phyloP scores from a whole-genome alignment of 2,888 invertebrate genomes.

The Cartodere bifasciata region DNA sequence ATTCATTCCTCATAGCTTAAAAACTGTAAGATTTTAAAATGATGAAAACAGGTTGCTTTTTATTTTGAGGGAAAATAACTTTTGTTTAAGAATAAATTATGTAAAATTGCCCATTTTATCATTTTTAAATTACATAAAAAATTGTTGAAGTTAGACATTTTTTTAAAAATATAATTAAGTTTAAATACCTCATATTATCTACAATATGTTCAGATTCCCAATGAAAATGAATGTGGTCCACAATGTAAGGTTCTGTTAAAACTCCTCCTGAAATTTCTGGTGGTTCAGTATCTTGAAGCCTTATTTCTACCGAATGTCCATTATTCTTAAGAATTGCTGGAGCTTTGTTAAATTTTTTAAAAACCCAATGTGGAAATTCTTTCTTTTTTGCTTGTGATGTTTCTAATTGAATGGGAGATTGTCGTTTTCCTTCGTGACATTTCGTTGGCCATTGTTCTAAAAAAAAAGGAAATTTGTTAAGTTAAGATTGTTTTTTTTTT shows the following conservation, averaged over 20 bases:
- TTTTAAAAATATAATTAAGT: too few relatives aligned
- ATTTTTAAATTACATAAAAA: too few relatives aligned
- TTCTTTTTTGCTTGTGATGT: slow-evolving; percentile 40
- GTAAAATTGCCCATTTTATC: too few relatives aligned
- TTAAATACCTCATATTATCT: slow-evolving; percentile 41
- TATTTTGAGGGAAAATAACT: too few relatives aligned
- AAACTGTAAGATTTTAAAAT: too few relatives aligned
- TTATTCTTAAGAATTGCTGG: slow-evolving; percentile 47
- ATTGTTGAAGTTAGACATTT: too few relatives aligned
- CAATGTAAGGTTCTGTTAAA: slow-evolving; percentile 41
- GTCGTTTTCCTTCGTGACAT: slow-evolving; percentile 48
- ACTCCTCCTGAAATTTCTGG: slow-evolving; percentile 43
- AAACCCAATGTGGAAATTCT: slow-evolving; percentile 37
- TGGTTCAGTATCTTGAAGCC: slow-evolving; percentile 6
- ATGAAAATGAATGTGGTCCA: slow-evolving; percentile 72
- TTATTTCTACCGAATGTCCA: slow-evolving; percentile 53
- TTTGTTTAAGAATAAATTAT: too few relatives aligned
- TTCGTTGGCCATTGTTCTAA: slow-evolving; percentile 46
- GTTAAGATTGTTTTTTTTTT: background rate
- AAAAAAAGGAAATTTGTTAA: slow-evolving; percentile 12
- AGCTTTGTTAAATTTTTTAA: slow-evolving; percentile 43
- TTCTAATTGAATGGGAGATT: slow-evolving; percentile 68
- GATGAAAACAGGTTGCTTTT: too few relatives aligned
- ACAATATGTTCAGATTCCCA: slow-evolving; percentile 77
- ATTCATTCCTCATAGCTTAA: too few relatives aligned